phyloP scores from a whole-genome alignment of 2,888 invertebrate genomes.

The Drosophila koepferae region DNA sequence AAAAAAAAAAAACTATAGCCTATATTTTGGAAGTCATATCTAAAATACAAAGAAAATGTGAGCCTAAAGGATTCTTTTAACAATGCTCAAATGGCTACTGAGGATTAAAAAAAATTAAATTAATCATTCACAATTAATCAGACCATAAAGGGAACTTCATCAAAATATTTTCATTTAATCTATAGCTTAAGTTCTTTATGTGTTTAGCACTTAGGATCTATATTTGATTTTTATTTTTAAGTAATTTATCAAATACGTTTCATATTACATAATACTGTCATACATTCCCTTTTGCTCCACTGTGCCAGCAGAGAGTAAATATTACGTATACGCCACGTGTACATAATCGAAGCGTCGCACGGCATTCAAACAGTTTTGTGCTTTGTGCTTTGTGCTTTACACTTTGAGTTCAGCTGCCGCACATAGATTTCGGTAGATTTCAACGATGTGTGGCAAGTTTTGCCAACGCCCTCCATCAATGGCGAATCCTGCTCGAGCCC shows the following conservation, averaged over 20 bases:
- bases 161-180: not conserved
- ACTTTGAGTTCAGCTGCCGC: conserved; percentile 26
- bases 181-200: too few species aligned
- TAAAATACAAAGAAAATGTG: too few species aligned
- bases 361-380: conserved; percentile 49
- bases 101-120: not conserved
- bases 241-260: not conserved
- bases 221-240: not conserved
- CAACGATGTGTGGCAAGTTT: conserved; percentile 46
- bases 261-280: not conserved
- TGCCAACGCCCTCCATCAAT: conserved; percentile 6
- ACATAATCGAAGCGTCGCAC: conserved; percentile 44
- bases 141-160: not conserved
- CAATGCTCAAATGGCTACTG: not conserved
- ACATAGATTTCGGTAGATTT: conserved; percentile 60
- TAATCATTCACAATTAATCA: not conserved
- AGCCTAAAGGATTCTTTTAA: too few species aligned
- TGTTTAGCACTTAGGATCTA: too few species aligned
- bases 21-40: too few species aligned
- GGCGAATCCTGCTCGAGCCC: not conserved
- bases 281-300: conserved; percentile 15
- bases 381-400: conserved; percentile 16
- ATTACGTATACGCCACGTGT: conserved; percentile 72
- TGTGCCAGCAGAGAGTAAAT: conserved; percentile 42
- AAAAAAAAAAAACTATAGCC: too few species aligned